Percentiles rank a stretch among this genome's conserved stretches.
These are phyloP conservation scores for Melanotaenia pygmaea DNA, from an alignment of 2,797 vertebrate species.

Conservation along the genomic window DNA sequence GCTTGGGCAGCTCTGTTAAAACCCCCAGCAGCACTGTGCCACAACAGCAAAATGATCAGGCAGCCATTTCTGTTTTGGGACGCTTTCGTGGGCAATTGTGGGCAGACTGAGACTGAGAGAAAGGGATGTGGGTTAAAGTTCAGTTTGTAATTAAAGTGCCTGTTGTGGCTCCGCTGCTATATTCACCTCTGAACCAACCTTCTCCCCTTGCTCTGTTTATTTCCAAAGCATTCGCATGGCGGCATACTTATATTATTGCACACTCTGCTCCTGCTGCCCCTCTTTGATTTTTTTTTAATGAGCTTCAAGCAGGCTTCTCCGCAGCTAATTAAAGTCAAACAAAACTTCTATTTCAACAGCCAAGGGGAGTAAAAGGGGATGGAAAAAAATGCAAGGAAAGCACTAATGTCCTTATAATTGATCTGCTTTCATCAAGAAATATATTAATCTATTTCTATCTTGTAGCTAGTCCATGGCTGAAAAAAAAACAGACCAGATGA, in stretches of 20 bases:
- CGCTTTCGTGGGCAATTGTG: conserved; percentile 61
- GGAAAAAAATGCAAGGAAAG: conserved; percentile 42
- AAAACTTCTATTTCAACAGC: conserved; percentile 64
- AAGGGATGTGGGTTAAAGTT: conserved; percentile 81
- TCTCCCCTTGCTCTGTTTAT: conserved; percentile 66
- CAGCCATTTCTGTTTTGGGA: conserved; percentile 64
- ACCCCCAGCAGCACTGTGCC: conserved; percentile 47
- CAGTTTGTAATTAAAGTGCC: conserved; percentile 76
- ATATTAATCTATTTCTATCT: conserved; percentile 12
- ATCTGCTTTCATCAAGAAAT: conserved; percentile 52
- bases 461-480: background rate
- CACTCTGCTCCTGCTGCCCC: conserved; percentile 35
- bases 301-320: conserved; percentile 57
- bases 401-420: conserved; percentile 59
- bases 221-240: conserved; percentile 57
- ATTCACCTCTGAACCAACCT: conserved; percentile 57
- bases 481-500: conserved; percentile 39
- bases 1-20: conserved; percentile 46
- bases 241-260: conserved; percentile 49
- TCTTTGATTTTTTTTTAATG: conserved; percentile 72
- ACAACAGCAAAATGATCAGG: conserved; percentile 63
- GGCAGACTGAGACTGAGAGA: conserved; percentile 52
- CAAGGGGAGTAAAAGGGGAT: conserved; percentile 34
- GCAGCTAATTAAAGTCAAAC: conserved; percentile 77
- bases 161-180: conserved; percentile 65